Evolutionary conservation across 2,888 invertebrate genomes (phyloP).

Genomic region (Drosophila incognita): DNA sequence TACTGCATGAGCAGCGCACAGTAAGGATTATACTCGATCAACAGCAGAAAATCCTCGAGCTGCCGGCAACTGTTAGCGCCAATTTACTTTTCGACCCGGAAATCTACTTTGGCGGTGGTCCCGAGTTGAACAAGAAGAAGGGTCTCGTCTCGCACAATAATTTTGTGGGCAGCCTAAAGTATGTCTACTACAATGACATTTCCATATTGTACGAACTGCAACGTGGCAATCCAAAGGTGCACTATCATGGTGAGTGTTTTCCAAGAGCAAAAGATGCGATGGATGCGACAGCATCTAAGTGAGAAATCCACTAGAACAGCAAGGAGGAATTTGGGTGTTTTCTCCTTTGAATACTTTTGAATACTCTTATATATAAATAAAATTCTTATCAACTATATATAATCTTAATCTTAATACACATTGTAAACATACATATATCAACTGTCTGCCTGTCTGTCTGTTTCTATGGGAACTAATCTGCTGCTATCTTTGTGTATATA

Average conservation of each 20-base stretch:
- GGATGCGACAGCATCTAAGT: neutral
- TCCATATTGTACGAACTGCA: conserved; percentile 95
- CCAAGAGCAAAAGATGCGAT: neutral
- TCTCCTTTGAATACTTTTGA: neutral
- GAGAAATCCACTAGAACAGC: neutral
- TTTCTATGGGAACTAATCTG: neutral
- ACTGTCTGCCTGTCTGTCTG: neutral
- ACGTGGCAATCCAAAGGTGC: conserved; percentile 93
- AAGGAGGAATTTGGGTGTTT: conserved; percentile 19
- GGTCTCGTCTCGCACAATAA: conserved; percentile 93
- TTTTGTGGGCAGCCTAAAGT: conserved; percentile 95
- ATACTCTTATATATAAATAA: conserved; percentile 1
- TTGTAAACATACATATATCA: neutral
- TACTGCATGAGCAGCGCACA: conserved; percentile 91
- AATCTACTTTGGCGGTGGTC: conserved; percentile 96
- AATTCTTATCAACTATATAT: neutral
- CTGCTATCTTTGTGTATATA: neutral
- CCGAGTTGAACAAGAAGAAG: conserved; percentile 92
- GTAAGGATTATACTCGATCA: conserved; percentile 92
- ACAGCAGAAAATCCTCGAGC: conserved; percentile 89
- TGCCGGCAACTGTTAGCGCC: conserved; percentile 87
- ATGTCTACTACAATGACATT: conserved; percentile 96
- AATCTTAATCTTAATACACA: neutral
- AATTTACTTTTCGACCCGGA: conserved; percentile 96
- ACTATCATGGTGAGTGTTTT: conserved; percentile 87